Base-by-base conservation (phyloP, 2,113 vertebrate species). In the Cheilinus undulatus region DNA sequence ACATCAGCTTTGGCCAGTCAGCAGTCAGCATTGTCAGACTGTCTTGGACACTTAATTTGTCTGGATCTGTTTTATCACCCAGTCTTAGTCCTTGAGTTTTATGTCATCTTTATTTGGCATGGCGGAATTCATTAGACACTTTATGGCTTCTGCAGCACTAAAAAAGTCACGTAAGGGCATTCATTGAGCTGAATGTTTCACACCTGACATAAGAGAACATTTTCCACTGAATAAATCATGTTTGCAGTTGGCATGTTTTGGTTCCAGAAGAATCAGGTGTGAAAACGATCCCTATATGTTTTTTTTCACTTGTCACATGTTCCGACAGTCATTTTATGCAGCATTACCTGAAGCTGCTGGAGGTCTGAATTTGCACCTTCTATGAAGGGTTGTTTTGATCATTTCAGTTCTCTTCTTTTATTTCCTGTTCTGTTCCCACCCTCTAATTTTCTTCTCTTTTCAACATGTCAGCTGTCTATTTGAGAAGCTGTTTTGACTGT, bases 351-450 rank as follows among this genome's bases (percentile, higher is more conserved):
- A 63, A 54, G 81, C 72, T 82, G 64, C 75, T 49, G 83, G 65
- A 84, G 74, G 67, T 78, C 54, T 67, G 23, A 48, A 62, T 80
- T 85, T 61, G 82, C 73, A 82, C 92, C 94, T 94, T 94, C 93
- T 91, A 82, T 94, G 94, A 94, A 94, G 94, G 93, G 73, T 76
- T 77, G 69, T 87, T 90, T 89, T 76, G 58, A 79, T 81, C 30
- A 69, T 46, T 81, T 78, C 20, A 74, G 22, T 78, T 67, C 27
- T 61, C 22, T 45, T 46, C 28, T 8, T 42, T 50, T 52, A 27
- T 69, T 57, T 24, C 30, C 67, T 61, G 45, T 65, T 36, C 26
- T 66, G 62, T 66, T 32, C 14, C n/a, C 19, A 30, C 60, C 36
- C 34, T 51, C 46, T 51, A 34, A 40, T 34, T 56, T 26, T 64